Base-by-base conservation (phyloP, 2,888 invertebrate genomes). In the Helleia helle region DNA sequence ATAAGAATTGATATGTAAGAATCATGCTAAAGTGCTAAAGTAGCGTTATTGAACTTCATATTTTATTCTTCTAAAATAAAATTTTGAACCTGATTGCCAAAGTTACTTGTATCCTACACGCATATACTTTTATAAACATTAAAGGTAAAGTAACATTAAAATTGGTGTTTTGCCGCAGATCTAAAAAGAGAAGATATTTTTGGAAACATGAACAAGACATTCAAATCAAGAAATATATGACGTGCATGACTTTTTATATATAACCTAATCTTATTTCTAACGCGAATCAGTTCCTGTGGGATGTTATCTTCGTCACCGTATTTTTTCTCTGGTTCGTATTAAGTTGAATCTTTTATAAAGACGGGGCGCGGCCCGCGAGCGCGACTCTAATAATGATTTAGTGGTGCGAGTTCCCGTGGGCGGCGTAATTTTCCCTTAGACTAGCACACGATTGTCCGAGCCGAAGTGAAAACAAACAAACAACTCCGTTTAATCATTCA, bases 381-480 rank as follows among this genome's bases (percentile, higher is more conserved):
- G 58, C 60, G 52, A 54, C 53, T 59, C 71, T 81, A 81, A 81
- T 81, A 76, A 79, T 79, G 80, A 81, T 81, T 69, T 80, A 81
- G 74, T 66, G 62, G 61, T 51, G 58, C 55, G 50, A 47, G 62
- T 56, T 79, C 79, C 79, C 80, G 62, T 68, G 76, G 76, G 76
- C 62, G 59, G 65, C 69, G 76, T 79, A 79, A 77, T 75, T 80
- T 71, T 74, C 76, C 71, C 72, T 79, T 75, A 75, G 70, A 65
- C 59, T 58, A 60, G 11, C 63, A 61, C 58, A 60, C 59, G 69
- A 62, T 68, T 67, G 71, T 70, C 64, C 65, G 56, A 60, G 61
- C 71, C 61, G 71, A 74, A 76, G 77, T 79, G 77, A 79, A 79
- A 80, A 79, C 79, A 76, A 81, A 80, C 79, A 68, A 76, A 75